Conservation (phyloP, 2,888 invertebrate species). For the Hesperia comma region DNA sequence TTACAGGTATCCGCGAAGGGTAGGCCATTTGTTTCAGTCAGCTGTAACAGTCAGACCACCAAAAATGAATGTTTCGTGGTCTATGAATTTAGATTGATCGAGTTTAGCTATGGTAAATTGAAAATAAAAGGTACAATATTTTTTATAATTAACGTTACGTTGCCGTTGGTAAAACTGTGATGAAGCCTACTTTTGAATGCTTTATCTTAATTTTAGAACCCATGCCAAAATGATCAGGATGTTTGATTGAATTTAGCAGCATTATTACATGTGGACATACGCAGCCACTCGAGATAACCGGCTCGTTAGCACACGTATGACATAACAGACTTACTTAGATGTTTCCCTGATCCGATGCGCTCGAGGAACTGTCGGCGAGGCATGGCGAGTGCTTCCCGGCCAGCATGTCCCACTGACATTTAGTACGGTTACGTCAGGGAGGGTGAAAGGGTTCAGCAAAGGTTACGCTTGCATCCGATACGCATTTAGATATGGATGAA, state of each 20-base stretch:
- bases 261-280: too few relatives aligned
- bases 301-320: neutral
- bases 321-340: neutral
- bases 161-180: too few relatives aligned
- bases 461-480: conserved; percentile 40
- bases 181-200: neutral
- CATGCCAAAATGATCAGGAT: neutral
- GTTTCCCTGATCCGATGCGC: neutral
- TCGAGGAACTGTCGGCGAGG: conserved; percentile 10
- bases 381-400: conserved; percentile 8
- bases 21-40: too few relatives aligned
- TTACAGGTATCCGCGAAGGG: too few relatives aligned
- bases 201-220: neutral
- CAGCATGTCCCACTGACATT: conserved; percentile 44
- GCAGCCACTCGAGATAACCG: too few relatives aligned
- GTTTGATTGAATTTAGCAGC: neutral
- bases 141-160: too few relatives aligned
- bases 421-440: conserved; percentile 41
- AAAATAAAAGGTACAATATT: too few relatives aligned
- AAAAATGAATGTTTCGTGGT: too few relatives aligned
- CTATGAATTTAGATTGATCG: too few relatives aligned
- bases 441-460: conserved; percentile 43
- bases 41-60: too few relatives aligned
- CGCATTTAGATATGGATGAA: conserved; percentile 17
- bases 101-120: too few relatives aligned